Percentiles rank a stretch among this genome's conserved stretches.
These are phyloP conservation scores for Zenarchopterus dispar DNA, from an alignment of 2,797 vertebrate species.

Conservation along the genomic window DNA sequence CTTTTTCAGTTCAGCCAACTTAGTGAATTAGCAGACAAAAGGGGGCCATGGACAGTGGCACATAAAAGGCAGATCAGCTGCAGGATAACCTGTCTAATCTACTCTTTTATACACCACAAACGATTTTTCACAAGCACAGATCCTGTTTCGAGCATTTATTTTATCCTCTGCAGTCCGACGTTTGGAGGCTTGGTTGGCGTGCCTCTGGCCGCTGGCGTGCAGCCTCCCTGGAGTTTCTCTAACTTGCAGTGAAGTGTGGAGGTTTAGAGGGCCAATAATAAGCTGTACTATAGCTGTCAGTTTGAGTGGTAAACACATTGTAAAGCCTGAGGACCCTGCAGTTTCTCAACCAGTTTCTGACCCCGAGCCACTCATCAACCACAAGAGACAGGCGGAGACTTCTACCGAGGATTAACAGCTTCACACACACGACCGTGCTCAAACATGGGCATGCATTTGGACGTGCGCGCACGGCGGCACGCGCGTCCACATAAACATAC, in stretches of 20 bases:
- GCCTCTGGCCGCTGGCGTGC: conserved; percentile 50
- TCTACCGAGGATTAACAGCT: conserved; percentile 58
- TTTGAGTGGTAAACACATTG: conserved; percentile 77
- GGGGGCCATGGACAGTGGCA: conserved; percentile 27
- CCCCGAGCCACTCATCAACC: conserved; percentile 73
- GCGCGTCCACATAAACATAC: not conserved
- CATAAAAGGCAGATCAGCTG: conserved; percentile 44
- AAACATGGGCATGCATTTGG: not conserved
- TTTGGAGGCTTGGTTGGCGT: conserved; percentile 42
- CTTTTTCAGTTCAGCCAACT: conserved; percentile 52
- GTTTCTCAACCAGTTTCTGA: conserved; percentile 64
- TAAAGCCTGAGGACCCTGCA: conserved; percentile 69
- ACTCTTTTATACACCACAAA: conserved; percentile 33
- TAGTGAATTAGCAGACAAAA: conserved; percentile 56
- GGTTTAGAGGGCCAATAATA: conserved; percentile 76
- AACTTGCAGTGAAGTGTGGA: conserved; percentile 59
- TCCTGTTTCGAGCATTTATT: conserved; percentile 46
- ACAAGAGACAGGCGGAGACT: conserved; percentile 58
- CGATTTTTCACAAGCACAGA: conserved; percentile 6
- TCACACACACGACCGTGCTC: conserved; percentile 1
- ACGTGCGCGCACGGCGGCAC: not conserved
- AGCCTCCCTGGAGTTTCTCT: conserved; percentile 67
- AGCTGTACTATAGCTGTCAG: conserved; percentile 73
- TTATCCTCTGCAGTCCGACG: conserved; percentile 45
- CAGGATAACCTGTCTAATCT: conserved; percentile 47